Base-by-base conservation (phyloP, 2,888 invertebrate species). In the Pseudoips prasinana region DNA sequence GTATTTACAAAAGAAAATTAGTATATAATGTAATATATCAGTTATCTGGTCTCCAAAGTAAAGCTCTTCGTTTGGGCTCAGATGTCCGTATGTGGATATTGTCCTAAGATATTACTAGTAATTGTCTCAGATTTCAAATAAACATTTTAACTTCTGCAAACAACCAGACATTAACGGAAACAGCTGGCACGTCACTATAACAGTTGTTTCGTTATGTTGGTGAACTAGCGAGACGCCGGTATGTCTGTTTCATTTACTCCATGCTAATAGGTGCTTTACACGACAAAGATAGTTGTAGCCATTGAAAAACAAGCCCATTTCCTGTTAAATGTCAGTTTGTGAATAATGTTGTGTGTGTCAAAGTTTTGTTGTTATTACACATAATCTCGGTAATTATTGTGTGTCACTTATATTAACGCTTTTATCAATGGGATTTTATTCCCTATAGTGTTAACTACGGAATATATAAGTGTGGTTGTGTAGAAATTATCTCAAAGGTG, bases 291-390 rank as follows among this genome's bases (percentile, higher is more conserved):
- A 46, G 38, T 31, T 11, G 10, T 39, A 24, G 39, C 30, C 28
- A 43, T 37, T 44, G 45, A 45, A 48, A 48, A 45, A 46, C 40
- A 49, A 57, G 49, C 50, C 55, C 61, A 53, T 47, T 52, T 70
- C 68, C 67, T 61, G 39, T 39, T 42, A 58, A 63, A 61, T 71
- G 79, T 78, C 80, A 78, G 60, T 72, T 75, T 64, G 64, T 66
- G 68, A 73, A 58, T 68, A 52, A 70, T 71, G 50, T 66, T 56
- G 39, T 73, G 73, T 82, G 77, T 81, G 85, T 85, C 83, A 83
- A 72, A 84, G 73, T 84, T 84, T 84, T 85, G 84, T 87, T 87
- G 84, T 77, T 86, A 77, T 72, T 77, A 70, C 68, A 65, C 72
- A 58, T 66, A 62, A 67, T 67, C 61, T 63, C 61, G 54, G 54